Evolutionary conservation across 2,888 invertebrate genomes (phyloP).

Genomic region (Eristalis tenax): DNA sequence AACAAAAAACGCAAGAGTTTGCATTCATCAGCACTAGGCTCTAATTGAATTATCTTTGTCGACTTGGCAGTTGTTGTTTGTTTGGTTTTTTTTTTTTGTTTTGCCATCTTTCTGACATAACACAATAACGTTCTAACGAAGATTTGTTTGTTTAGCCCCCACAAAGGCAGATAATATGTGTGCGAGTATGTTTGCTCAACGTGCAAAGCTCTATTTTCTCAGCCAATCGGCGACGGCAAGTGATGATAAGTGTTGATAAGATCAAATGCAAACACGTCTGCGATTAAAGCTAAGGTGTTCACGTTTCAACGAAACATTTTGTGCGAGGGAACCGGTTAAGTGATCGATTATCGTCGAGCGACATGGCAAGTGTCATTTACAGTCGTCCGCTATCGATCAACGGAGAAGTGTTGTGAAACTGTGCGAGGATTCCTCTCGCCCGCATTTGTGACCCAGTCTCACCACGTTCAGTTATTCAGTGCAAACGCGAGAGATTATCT

Average conservation of each 20-base stretch:
- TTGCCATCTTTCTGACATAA: neutral
- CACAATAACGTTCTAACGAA: neutral
- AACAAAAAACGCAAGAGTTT: neutral
- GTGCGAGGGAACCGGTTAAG: neutral
- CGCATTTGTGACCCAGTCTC: neutral
- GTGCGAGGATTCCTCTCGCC: neutral
- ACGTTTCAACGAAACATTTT: neutral
- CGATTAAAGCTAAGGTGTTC: constrained; percentile 13
- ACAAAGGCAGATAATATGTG: neutral
- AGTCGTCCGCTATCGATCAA: constrained; percentile 20
- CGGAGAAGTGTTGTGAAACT: neutral
- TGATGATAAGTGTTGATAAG: constrained; percentile 51
- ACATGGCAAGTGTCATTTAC: constrained; percentile 2
- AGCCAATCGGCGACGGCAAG: constrained; percentile 5
- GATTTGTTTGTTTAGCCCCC: neutral
- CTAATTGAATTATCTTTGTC: neutral
- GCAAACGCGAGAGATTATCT: neutral
- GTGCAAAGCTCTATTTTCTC: constrained; percentile 27
- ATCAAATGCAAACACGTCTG: constrained; percentile 33
- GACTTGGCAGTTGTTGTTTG: neutral
- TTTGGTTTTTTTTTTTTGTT: neutral
- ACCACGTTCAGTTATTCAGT: neutral
- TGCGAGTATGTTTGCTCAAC: neutral
- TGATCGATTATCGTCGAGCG: constrained; percentile 19
- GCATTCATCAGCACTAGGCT: neutral